A percentile compares a stretch with the other conserved stretches of the same genome.
Conservation (phyloP, 1,140 invertebrate genomes). For the Drosophila bocqueti region DNA sequence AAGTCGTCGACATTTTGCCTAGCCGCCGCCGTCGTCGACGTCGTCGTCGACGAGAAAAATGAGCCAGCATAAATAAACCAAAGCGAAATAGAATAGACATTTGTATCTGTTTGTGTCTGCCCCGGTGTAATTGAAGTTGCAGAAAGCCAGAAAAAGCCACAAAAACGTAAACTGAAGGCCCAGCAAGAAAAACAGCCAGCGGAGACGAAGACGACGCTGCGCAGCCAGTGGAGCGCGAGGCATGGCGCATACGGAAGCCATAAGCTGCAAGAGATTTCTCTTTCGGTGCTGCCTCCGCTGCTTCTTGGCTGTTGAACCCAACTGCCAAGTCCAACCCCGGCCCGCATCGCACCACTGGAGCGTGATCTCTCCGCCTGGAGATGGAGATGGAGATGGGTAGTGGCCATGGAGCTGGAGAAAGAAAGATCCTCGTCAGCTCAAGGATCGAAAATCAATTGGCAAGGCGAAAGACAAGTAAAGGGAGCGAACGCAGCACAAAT, state of each 20-base stretch:
- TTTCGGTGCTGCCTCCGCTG: conserved; percentile 50
- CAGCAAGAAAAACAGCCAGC: conserved; percentile 5
- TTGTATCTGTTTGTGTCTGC: conserved; percentile 48
- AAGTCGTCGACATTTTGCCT: conserved; percentile 77
- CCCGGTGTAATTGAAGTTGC: conserved; percentile 53
- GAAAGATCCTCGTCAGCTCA: conserved; percentile 24
- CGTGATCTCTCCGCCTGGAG: conserved; percentile 50
- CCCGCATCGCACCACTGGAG: conserved; percentile 52
- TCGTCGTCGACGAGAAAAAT: conserved; percentile 47
- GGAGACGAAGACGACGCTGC: conserved; percentile 22
- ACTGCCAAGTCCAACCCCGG: conserved; percentile 11
- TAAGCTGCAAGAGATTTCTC: conserved; percentile 76
- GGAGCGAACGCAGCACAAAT: conserved; percentile 40
- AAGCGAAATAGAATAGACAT: conserved; percentile 75
- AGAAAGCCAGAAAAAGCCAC: conserved; percentile 49
- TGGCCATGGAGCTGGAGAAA: conserved; percentile 1
- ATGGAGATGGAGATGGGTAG: conserved; percentile 9
- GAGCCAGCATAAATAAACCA: conserved; percentile 66
- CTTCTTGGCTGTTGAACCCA: conserved; percentile 67
- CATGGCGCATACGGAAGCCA: conserved; percentile 73
- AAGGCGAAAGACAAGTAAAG: conserved; percentile 3
- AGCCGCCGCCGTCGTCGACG: conserved; percentile 6
- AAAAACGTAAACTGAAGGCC: conserved; percentile 32
- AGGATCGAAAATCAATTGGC: conserved; percentile 69
- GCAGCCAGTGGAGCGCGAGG: conserved; percentile 68